These are phyloP conservation scores for Papilio dardanus DNA, from an alignment of 1,140 invertebrate genomes.

Conservation along the genomic window DNA sequence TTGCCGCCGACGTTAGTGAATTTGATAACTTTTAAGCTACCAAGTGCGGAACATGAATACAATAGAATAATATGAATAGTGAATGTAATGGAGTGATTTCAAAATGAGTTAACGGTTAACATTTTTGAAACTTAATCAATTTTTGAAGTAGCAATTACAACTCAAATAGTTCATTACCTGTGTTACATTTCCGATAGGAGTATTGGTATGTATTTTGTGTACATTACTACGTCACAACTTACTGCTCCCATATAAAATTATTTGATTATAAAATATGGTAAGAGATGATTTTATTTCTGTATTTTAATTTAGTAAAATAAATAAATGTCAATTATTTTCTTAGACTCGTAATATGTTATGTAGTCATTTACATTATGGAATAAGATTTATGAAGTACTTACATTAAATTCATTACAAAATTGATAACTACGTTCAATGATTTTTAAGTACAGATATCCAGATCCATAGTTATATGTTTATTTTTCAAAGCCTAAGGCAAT, in stretches of 20 bases:
- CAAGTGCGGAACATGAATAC: not conserved
- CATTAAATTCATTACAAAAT: not conserved
- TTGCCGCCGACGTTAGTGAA: constrained; percentile 4
- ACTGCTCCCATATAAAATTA: not conserved
- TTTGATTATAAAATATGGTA: not conserved
- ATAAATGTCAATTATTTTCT: not conserved
- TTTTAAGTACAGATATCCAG: not conserved
- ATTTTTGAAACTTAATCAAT: too few relatives aligned
- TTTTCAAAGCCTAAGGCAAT: constrained; percentile 5
- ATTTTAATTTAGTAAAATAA: not conserved
- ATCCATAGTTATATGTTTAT: not conserved
- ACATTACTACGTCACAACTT: not conserved
- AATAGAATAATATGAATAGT: not conserved
- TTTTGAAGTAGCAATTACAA: too few relatives aligned
- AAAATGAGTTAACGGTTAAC: not conserved
- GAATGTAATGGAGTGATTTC: not conserved
- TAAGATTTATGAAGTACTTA: not conserved
- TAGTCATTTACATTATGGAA: not conserved
- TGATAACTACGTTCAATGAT: not conserved
- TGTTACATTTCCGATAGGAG: too few relatives aligned
- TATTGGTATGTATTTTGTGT: too few relatives aligned
- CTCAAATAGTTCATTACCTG: not conserved
- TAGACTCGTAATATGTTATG: too few relatives aligned
- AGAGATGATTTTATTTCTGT: not conserved
- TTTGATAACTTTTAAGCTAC: constrained; percentile 19